Base-by-base conservation (phyloP, 2,113 vertebrate species). In the Alethe diademata region DNA sequence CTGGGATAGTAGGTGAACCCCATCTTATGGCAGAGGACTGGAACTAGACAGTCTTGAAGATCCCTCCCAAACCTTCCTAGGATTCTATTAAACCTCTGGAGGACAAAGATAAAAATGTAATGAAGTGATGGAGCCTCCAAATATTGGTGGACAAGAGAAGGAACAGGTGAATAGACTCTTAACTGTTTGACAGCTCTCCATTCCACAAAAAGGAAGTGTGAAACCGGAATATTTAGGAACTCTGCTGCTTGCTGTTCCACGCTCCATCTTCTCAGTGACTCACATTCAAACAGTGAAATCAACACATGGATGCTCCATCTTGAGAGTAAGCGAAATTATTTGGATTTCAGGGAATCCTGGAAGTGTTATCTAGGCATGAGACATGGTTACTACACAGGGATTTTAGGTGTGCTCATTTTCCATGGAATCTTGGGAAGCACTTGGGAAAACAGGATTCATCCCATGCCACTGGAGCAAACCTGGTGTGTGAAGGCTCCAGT, bases 11-110 rank as follows among this genome's bases (percentile, higher is more conserved):
- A 43, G 16, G 9, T 15, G 48, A 73, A 54, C 36, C 50, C 11
- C 22, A 6, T 18, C 0, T 35, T 20, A 36, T 24, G 33, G 14
- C 26, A 64, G 14, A 4, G 12, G 2, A 5, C 5, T 71, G 29
- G 35, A 64, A 54, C 13, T 17, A 15, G 7, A 12, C 0, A 0
- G 11, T 45, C 23, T 24, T 45, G n/a, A 51, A 60, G 45, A 28
- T 35, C 19, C 26, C 5, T 73, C 10, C 33, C 42, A 51, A 58
- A 58, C 4, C 19, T 17, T 40, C 31, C n/a, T 8, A 10, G 28
- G 13, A 47, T 35, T 53, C 14, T 6, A 14, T 3, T 2, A 50
- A 86, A 65, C 4, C n/a, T 72, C 58, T 33, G 48, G 42, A 57
- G 78, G 83, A 73, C 6, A 1, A 50, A 35, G 23, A 54, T 29